Conservation (phyloP, 1,140 invertebrate species). For the Hestina assimilis region DNA sequence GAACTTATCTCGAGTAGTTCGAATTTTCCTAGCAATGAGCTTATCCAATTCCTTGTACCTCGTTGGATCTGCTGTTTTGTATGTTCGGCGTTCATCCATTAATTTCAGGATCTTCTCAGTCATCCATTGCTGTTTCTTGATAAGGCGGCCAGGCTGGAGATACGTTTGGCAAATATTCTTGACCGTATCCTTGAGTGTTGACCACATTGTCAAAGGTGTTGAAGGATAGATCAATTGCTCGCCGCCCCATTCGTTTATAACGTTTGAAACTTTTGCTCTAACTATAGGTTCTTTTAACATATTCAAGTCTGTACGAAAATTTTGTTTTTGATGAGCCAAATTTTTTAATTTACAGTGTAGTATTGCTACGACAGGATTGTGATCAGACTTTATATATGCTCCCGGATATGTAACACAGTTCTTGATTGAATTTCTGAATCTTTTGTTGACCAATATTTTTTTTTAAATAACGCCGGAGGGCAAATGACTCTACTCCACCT, state of each 20-base stretch:
- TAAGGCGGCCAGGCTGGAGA: background rate
- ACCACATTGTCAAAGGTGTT: background rate
- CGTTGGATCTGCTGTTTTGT: constrained; percentile 3
- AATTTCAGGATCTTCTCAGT: constrained; percentile 35
- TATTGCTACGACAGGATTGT: constrained; percentile 39
- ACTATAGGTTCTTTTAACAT: background rate
- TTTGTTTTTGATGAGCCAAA: background rate
- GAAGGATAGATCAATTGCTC: background rate
- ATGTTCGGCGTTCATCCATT: constrained; percentile 27
- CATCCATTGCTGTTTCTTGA: constrained; percentile 26
- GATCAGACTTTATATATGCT: constrained; percentile 46
- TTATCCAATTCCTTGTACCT: constrained; percentile 27
- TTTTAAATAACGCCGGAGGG: too few species aligned
- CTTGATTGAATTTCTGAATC: constrained; percentile 44
- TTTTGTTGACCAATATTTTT: constrained; percentile 38
- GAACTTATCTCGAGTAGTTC: constrained; percentile 16
- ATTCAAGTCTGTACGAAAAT: background rate
- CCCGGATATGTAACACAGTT: constrained; percentile 35
- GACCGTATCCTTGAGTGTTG: background rate
- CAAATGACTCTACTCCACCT: too few species aligned
- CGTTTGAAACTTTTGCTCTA: background rate
- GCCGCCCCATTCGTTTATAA: constrained; percentile 25
- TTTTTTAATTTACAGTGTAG: background rate
- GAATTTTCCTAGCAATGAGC: constrained; percentile 22
- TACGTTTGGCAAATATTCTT: background rate